Percentiles rank a stretch among this genome's conserved stretches.
Evolutionary conservation across 1,140 invertebrate species (phyloP).

Genomic region (Drosophila truncata): DNA sequence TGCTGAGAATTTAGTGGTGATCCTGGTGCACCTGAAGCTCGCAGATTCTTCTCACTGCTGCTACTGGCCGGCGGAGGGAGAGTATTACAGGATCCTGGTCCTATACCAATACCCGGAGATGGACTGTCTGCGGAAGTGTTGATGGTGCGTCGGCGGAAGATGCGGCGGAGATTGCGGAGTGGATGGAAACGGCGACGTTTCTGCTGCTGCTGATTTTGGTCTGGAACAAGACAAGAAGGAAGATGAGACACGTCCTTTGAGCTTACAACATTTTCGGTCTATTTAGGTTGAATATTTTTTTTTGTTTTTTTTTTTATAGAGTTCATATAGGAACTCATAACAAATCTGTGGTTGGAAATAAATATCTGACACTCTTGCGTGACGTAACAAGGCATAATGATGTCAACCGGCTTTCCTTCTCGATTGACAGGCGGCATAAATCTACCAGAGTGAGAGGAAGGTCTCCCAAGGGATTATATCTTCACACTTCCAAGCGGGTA

Average conservation of each 20-base stretch:
- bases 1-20: constrained; percentile 69
- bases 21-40: constrained; percentile 61
- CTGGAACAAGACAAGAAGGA: constrained; percentile 41
- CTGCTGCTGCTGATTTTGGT: constrained; percentile 67
- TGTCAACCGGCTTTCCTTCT: background rate
- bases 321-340: background rate
- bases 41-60: constrained; percentile 79
- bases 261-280: constrained; percentile 29
- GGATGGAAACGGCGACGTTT: constrained; percentile 84
- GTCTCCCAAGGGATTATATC: constrained; percentile 6
- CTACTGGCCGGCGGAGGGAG: constrained; percentile 69
- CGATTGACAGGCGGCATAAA: constrained; percentile 32
- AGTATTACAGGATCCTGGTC: constrained; percentile 61
- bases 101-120: constrained; percentile 5
- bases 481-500: constrained; percentile 3
- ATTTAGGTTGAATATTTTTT: background rate
- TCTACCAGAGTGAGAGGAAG: background rate
- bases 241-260: constrained; percentile 12
- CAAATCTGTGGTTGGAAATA: background rate
- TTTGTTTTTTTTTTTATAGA: background rate
- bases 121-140: constrained; percentile 66
- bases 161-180: constrained; percentile 81
- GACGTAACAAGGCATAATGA: constrained; percentile 5
- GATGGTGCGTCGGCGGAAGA: constrained; percentile 82
- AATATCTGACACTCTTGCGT: background rate